Base-by-base conservation (phyloP, 2,113 vertebrate species). In the Climacteris rufus region DNA sequence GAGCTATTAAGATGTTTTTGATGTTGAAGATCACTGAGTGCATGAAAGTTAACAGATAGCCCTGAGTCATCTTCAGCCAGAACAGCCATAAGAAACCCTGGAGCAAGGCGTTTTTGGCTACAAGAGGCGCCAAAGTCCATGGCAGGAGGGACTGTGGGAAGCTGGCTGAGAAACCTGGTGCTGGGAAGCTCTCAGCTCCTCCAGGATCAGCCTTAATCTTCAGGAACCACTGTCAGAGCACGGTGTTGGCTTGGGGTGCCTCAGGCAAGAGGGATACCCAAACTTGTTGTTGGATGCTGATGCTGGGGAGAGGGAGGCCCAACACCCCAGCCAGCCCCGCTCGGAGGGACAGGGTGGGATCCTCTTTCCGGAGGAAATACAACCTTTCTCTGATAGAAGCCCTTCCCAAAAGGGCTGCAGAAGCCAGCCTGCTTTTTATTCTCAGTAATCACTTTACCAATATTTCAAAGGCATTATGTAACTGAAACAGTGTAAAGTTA, bases 401-500 rank as follows among this genome's bases (percentile, higher is more conserved):
- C 83, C 64, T 94, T 90, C 94, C 81, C 90, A 54, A 92, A 86
- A 90, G 74, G 54, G 68, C 40, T 85, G 79, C 53, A 70, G 66
- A 85, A 96, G 90, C 85, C 90, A 81, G 83, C 7, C 77, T 52
- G 69, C 87, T 92, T 96, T 95, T 93, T 93, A 93, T 94, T 96
- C 92, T 89, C 82, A 89, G 86, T 96, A 90, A 93, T 96, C 81
- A 81, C 91, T 94, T 96, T 80, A 91, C 81, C 82, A 90, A 70
- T 93, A 96, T 95, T 97, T 97, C 95, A 96, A 94, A 97, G 91
- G 80, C 96, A 95, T 96, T 96, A 90, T 94, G 74, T 90, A 96
- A 97, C 64, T 71, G 92, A 91, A 96, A 81, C 89, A 57, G 86
- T 94, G 84, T 96, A 96, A 95, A 89, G 64, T 97, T 96, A 97